Percentiles rank a stretch among this genome's conserved stretches.
Evolutionary conservation across 2,888 invertebrate species (phyloP).

Genomic region (Athalia circularis): DNA sequence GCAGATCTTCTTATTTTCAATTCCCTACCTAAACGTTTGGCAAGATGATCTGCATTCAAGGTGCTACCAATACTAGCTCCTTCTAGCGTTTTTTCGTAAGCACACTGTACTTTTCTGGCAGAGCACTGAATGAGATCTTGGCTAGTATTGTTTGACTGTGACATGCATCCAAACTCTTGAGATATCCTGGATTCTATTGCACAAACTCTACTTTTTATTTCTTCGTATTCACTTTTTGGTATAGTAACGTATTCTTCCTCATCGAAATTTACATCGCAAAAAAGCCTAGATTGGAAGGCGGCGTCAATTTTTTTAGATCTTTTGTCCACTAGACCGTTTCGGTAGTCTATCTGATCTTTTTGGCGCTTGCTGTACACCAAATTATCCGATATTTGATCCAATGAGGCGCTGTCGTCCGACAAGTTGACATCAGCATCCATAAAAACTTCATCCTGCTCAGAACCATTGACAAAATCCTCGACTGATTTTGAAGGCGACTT

Average conservation of each 20-base stretch:
- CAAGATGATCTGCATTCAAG: conserved; percentile 82
- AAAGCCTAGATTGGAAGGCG: too few species aligned
- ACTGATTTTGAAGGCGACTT: conserved; percentile 52
- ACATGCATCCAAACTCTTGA: conserved; percentile 78
- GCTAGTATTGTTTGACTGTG: conserved; percentile 61
- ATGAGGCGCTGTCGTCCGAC: conserved; percentile 62
- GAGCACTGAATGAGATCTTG: conserved; percentile 71
- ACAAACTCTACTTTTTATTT: conserved; percentile 84
- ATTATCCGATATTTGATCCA: conserved; percentile 52
- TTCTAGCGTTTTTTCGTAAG: conserved; percentile 84
- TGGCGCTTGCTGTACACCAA: conserved; percentile 44
- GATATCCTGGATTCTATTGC: conserved; percentile 84
- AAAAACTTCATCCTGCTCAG: conserved; percentile 63
- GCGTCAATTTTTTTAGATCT: too few species aligned
- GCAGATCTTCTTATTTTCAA: conserved; percentile 83
- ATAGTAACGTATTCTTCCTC: conserved; percentile 82
- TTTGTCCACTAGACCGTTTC: too few species aligned
- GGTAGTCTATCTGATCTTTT: neutral
- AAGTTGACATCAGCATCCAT: conserved; percentile 69
- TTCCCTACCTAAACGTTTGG: conserved; percentile 83
- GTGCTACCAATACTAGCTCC: conserved; percentile 81
- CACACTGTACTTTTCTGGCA: conserved; percentile 81
- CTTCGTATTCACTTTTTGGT: conserved; percentile 86
- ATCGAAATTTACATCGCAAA: too few species aligned
- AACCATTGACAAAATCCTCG: conserved; percentile 44